Conservation (phyloP, 2,888 invertebrate genomes). For the Philereme vetulata region DNA sequence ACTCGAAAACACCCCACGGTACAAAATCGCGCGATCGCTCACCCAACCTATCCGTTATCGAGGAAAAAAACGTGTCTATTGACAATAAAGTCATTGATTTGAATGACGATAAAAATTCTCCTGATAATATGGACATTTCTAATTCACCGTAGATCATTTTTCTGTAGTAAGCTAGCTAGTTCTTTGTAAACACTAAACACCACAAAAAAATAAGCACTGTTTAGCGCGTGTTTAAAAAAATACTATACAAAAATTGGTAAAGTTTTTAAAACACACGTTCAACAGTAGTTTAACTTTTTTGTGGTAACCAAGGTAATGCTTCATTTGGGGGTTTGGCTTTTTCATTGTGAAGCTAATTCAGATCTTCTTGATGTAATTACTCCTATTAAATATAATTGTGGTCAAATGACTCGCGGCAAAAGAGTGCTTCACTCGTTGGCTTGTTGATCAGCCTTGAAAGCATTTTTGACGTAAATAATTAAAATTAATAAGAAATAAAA, state of each 20-base stretch:
- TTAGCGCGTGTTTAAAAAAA: no score
- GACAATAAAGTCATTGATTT: constrained; percentile 61
- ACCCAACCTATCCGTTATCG: constrained; percentile 59
- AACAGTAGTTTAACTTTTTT: no score
- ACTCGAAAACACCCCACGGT: constrained; percentile 71
- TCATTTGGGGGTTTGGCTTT: no score
- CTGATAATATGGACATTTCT: constrained; percentile 92
- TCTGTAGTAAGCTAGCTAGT: constrained; percentile 10
- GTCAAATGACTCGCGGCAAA: no score
- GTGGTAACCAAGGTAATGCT: no score
- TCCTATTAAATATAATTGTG: background rate
- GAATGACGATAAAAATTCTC: constrained; percentile 83
- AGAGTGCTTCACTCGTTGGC: no score
- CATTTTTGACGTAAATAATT: constrained; percentile 20
- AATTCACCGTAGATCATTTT: constrained; percentile 85
- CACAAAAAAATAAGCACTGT: no score
- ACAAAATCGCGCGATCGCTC: constrained; percentile 69
- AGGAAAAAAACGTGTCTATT: constrained; percentile 55
- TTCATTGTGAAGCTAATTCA: background rate
- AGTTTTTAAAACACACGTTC: no score
- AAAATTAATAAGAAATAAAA: constrained; percentile 23
- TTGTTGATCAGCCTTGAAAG: constrained; percentile 12
- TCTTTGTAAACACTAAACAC: background rate
- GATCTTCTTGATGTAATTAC: constrained; percentile 12
- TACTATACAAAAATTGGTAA: no score